Percentiles rank a stretch among this genome's conserved stretches.
Evolutionary conservation across 1,140 invertebrate genomes (phyloP).

Genomic region (Philopotamus ludificatus): DNA sequence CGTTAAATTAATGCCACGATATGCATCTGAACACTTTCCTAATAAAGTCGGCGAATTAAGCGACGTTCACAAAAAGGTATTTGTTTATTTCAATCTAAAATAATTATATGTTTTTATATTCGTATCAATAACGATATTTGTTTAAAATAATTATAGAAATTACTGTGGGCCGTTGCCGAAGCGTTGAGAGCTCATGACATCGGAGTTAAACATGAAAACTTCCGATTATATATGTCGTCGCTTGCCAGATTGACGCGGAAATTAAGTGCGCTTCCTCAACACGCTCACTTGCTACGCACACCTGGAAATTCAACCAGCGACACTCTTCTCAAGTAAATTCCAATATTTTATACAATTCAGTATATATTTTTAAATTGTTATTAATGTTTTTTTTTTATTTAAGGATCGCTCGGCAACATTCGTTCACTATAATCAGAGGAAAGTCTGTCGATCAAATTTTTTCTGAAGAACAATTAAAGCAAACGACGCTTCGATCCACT

Average conservation of each 20-base stretch:
- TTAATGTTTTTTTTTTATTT: constrained; percentile 19
- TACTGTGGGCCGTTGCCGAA: constrained; percentile 68
- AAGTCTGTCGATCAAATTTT: constrained; percentile 59
- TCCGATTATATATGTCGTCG: constrained; percentile 61
- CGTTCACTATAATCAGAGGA: constrained; percentile 61
- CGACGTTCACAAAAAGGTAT: constrained; percentile 64
- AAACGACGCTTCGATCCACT: constrained; percentile 44
- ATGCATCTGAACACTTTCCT: constrained; percentile 48
- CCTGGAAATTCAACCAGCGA: constrained; percentile 51
- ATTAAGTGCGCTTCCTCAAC: constrained; percentile 49
- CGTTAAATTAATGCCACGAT: constrained; percentile 43
- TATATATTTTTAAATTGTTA: neutral
- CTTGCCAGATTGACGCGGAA: constrained; percentile 57
- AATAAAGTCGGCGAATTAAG: constrained; percentile 54
- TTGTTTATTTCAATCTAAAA: constrained; percentile 1
- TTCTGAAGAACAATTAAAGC: constrained; percentile 50
- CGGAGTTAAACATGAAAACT: constrained; percentile 61
- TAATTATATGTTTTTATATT: neutral
- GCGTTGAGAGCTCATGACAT: constrained; percentile 65
- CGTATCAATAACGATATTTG: constrained; percentile 5
- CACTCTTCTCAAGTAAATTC: constrained; percentile 58
- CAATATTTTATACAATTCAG: neutral
- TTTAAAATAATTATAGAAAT: constrained; percentile 58
- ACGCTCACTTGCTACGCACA: constrained; percentile 46
- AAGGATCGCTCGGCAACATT: constrained; percentile 63